A percentile compares a stretch with the other conserved stretches of the same genome.
Evolutionary conservation across 30 jellyfish, hydroid and myxozoan species (phyloP).

Genomic region (Clytia hemisphaerica): DNA sequence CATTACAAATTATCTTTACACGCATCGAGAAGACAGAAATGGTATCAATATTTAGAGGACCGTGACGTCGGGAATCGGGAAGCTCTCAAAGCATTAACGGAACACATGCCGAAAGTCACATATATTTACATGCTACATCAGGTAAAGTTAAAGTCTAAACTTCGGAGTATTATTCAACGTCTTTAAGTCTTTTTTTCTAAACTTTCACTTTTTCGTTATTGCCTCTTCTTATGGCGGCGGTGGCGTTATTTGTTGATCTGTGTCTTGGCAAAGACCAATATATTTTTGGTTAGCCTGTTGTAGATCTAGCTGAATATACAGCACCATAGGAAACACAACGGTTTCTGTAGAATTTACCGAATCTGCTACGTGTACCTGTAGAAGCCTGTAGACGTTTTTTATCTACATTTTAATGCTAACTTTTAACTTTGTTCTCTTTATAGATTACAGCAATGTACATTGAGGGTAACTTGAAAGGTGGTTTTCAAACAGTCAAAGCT

Average conservation of each 20-base stretch:
- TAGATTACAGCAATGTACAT: conserved; percentile 96
- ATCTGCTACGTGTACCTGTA: background rate
- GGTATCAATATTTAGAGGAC: conserved; percentile 90
- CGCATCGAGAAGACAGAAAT: conserved; percentile 85
- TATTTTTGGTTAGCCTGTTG: no score
- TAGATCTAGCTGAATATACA: no score
- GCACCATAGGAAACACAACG: no score
- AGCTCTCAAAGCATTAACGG: conserved; percentile 83
- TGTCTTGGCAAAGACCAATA: no score
- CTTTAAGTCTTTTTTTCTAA: no score
- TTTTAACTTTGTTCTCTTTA: background rate
- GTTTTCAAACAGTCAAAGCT: conserved; percentile 88
- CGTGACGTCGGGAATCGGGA: conserved; percentile 87
- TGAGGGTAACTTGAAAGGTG: conserved; percentile 92
- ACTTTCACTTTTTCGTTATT: no score
- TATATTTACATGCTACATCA: conserved; percentile 78
- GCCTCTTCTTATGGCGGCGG: no score
- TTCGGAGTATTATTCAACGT: no score
- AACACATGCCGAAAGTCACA: conserved; percentile 92
- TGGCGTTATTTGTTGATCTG: no score
- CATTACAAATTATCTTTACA: conserved; percentile 83
- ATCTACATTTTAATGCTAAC: background rate
- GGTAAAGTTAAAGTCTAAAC: conserved; percentile 39
- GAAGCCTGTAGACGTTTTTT: background rate
- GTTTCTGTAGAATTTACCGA: background rate